Evolutionary conservation across 1,140 invertebrate species (phyloP), one percentile per base, ranked within the genome.

Genomic region (Tribolium castaneum): DNA sequence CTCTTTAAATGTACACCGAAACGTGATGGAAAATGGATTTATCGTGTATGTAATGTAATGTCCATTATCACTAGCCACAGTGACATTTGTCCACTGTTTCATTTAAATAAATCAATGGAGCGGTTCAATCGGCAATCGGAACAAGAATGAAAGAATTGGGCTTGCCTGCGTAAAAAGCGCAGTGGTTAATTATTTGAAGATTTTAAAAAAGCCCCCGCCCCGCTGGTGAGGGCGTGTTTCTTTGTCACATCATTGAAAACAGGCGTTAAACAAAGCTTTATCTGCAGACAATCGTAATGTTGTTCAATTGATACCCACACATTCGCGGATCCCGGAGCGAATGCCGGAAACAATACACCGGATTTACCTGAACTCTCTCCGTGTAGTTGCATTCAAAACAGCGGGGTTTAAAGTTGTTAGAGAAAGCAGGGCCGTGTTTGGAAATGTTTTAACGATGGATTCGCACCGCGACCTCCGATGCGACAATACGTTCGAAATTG

Each of bases 401-500:
- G 25, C 10, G 3, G 7, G 30, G 59, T 30, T 66, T 66, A 66
- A 66, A 35, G 25, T 66, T 66, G 59, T 66, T 35, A 66, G 22
- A 12, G 25, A 35, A 52, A n/a, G 0, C 39, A 45, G 39, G 39
- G 3, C 7, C 39, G 39, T 10, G 39, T 9, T 45, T 30, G 25
- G 6, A 45, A n/a, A 45, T 45, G 51, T 52, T 52, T 52, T 52
- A 52, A 7, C 16, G 54, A 25, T 59, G 54, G 22, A 66, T 66
- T 66, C 30, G 59, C 30, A 66, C 14, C n/a, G 6, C 6, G 39
- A 7, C 52, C 6, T 22, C 54, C 59, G 51, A 77, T 71, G 76
- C 78, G 78, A 81, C 82, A 80, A 81, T 81, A 82, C 76, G 78
- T 80, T 59, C 62, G 39, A 80, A 81, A 82, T 82, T 81, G 78